Evolutionary conservation across 2,113 vertebrate species (phyloP), one percentile per base, ranked within the genome.

Genomic region (Motacilla tschutschensis): DNA sequence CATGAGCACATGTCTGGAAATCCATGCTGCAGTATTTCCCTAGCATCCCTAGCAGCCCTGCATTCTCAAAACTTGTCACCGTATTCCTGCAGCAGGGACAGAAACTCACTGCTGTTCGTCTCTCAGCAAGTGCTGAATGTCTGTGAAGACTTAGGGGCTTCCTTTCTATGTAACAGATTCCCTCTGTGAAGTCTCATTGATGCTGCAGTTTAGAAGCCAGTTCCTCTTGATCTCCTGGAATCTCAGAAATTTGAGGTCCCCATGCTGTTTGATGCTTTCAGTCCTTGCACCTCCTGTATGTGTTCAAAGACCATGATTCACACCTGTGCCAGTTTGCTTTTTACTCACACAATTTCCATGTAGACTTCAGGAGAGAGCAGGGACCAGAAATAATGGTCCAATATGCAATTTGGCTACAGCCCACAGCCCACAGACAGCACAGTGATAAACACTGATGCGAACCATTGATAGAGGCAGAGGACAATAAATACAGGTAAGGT

Each of bases 61-160:
- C 17, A 64, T 13, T 58, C n/a, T 50, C 44, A 41, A 5, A 15
- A 26, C 4, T 9, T 0, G 0, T 5, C 16, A 43, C 4, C 0
- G 0, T 0, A 0, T 10, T 35, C 19, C 20, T 70, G 28, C 17
- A 41, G 38, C 6, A 51, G 59, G 46, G 10, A 36, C 41, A 73
- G 50, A 55, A 33, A 62, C 21, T 1, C 9, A 19, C 8, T 3
- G 6, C 12, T 33, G 11, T 10, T 83, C 24, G 41, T 20, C 3
- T 58, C 47, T 70, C 18, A 55, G n/a, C 6, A 57, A 43, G 7
- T 19, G 8, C 10, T 9, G 29, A 62, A 41, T 12, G 5, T 41
- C 38, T 58, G 8, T 50, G 51, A 54, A 20, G 19, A 29, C 13
- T 41, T 29, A 6, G 1, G 24, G 19, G 12, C 5, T 79, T 7